These are phyloP conservation scores for Apeira syringaria DNA, from an alignment of 2,888 invertebrate species.

Conservation along the genomic window DNA sequence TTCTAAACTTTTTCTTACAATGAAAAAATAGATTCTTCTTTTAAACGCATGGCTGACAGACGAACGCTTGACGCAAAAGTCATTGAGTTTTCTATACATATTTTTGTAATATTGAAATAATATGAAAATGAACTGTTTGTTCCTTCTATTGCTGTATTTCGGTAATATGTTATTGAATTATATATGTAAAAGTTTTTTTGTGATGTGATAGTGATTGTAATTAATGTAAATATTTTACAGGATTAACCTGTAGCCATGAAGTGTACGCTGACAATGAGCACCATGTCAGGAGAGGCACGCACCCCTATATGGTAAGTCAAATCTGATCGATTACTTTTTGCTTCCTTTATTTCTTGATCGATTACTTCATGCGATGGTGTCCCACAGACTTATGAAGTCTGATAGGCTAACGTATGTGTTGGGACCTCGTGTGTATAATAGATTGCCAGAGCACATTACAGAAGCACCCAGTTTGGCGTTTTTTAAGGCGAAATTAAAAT, in stretches of 20 bases:
- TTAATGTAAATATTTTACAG: constrained; percentile 29
- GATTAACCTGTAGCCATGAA: constrained; percentile 38
- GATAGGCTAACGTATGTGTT: no score
- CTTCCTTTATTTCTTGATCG: no score
- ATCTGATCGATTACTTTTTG: no score
- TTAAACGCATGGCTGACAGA: constrained; percentile 57
- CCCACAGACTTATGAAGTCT: no score
- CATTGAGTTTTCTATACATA: constrained; percentile 38
- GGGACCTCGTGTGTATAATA: no score
- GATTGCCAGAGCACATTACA: no score
- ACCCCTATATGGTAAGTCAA: constrained; percentile 61
- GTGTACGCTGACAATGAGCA: constrained; percentile 50
- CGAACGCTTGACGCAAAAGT: constrained; percentile 41
- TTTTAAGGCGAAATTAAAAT: no score
- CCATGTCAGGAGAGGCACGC: constrained; percentile 56
- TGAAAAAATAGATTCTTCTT: constrained; percentile 59
- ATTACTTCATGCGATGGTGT: no score
- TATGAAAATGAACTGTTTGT: constrained; percentile 55
- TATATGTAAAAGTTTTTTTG: neutral
- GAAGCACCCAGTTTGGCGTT: no score
- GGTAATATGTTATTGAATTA: constrained; percentile 47
- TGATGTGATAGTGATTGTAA: neutral
- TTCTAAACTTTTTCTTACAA: constrained; percentile 14
- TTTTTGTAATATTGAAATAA: constrained; percentile 41
- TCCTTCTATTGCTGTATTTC: constrained; percentile 49